Conservation (phyloP, 2,797 vertebrate species). For the Echiichthys vipera region DNA sequence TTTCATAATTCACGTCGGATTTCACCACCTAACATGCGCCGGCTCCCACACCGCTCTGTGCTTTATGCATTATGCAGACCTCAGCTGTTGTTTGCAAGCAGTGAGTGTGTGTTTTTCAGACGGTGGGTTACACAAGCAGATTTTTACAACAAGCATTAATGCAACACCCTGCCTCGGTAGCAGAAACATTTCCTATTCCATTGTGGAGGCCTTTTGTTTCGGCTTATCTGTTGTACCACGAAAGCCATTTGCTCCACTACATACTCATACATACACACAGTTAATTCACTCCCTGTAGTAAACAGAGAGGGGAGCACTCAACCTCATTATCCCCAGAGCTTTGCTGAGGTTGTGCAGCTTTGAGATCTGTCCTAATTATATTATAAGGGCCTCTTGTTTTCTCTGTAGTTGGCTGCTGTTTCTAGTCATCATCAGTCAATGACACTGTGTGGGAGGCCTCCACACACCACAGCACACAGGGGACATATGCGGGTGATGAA, state of each 20-base stretch:
- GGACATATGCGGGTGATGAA: conserved; percentile 60
- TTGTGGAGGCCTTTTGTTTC: conserved; percentile 29
- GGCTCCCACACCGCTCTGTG: not conserved
- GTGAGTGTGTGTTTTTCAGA: conserved; percentile 16
- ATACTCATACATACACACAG: no score
- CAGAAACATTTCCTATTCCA: conserved; percentile 39
- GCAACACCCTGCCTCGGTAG: not conserved
- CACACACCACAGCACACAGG: conserved; percentile 31
- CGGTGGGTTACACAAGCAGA: conserved; percentile 35
- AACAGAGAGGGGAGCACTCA: conserved; percentile 66
- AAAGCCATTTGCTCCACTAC: conserved; percentile 53
- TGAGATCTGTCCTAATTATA: conserved; percentile 74
- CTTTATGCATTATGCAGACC: conserved; percentile 39
- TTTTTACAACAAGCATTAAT: conserved; percentile 40
- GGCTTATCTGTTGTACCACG: conserved; percentile 53
- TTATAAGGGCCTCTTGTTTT: conserved; percentile 72
- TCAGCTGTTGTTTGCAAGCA: conserved; percentile 26
- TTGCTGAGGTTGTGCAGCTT: conserved; percentile 58
- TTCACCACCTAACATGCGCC: conserved; percentile 30
- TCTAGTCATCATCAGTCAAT: conserved; percentile 72
- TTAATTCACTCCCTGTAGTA: conserved; percentile 70
- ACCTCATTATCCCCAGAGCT: conserved; percentile 68
- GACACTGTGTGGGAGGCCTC: conserved; percentile 68
- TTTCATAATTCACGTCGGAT: conserved; percentile 50
- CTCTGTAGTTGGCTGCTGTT: conserved; percentile 64